Base-by-base conservation (phyloP, 2,888 invertebrate genomes). In the Ctena decussata region DNA sequence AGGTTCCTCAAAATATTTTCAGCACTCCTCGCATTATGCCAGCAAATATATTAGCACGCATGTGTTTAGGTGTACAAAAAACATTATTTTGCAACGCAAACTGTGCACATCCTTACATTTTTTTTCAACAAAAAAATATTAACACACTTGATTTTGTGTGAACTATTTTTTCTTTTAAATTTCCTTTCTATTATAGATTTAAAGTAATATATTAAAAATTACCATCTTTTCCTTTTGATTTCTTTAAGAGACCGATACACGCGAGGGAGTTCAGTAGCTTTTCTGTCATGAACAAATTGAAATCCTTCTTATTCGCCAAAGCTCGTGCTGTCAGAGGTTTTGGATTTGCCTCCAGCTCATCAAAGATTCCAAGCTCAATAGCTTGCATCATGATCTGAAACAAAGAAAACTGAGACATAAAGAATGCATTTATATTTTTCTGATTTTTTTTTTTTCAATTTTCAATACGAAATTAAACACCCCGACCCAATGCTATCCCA, bases 351-450 rank as follows among this genome's bases (percentile, higher is more conserved):
- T 92, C 91, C 27, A 93, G 77, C 32, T 89, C 90, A 35, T 93
- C 93, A 83, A 93, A 93, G 12, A 93, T 77, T 0, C 92, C 92
- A 32, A 92, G 71, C 44, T 91, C 91, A 12, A 91, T 72, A 3
- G 92, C 93, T 35, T 92, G 88, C 46, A 90, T 89, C 76, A 93
- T 77, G 0, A 93, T 84, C 93, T 93, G 35, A 3, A 65, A 65
- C 5, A n/a, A 15, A 53, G n/a, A 15, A 53, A 53, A 53, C 3
- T 53, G n/a, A n/a, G n/a, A n/a, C n/a, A n/a, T n/a, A n/a, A n/a
- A n/a, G n/a, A 44, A n/a, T n/a, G n/a, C 44, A 44, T 44, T 44
- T 12, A 18, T 8, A 44, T 12, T 44, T 8, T 44, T 44, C 18
- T 18, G 18, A 44, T 12, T 27, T 53, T 8, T 18, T 15, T 24